A percentile compares a stretch with the other conserved stretches of the same genome.
Evolutionary conservation across 2,113 vertebrate species (phyloP).

Genomic region (Chrysemys picta): DNA sequence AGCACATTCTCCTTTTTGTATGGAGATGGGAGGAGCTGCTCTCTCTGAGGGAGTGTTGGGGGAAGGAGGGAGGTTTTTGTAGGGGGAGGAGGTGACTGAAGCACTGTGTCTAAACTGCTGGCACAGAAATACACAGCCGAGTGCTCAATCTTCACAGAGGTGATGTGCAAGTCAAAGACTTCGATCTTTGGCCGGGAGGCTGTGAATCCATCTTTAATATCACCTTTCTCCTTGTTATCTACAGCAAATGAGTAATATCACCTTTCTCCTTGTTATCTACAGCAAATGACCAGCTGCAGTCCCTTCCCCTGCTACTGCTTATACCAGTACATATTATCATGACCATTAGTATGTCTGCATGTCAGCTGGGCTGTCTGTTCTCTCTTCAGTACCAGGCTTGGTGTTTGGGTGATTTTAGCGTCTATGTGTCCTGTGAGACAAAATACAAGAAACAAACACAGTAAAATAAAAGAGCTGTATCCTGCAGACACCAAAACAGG

Average conservation of each 20-base stretch:
- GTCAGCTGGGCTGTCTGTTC: neutral
- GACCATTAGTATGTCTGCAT: no score
- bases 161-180: slow-evolving; percentile 46
- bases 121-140: slow-evolving; percentile 69
- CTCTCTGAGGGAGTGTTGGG: neutral
- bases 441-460: neutral
- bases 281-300: slow-evolving; percentile 11
- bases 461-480: neutral
- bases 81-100: slow-evolving; percentile 45
- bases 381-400: neutral
- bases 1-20: no score
- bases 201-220: neutral
- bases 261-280: neutral
- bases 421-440: neutral
- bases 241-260: slow-evolving; percentile 16
- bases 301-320: neutral
- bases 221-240: neutral
- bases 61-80: slow-evolving; percentile 51
- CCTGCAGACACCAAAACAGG: neutral
- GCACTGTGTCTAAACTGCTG: slow-evolving; percentile 62
- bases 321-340: slow-evolving; percentile 24
- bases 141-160: slow-evolving; percentile 25
- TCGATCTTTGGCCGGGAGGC: accelerated
- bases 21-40: accelerated
- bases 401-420: neutral